These are phyloP conservation scores for Sycophila texana DNA, from an alignment of 2,888 invertebrate genomes.

Conservation along the genomic window DNA sequence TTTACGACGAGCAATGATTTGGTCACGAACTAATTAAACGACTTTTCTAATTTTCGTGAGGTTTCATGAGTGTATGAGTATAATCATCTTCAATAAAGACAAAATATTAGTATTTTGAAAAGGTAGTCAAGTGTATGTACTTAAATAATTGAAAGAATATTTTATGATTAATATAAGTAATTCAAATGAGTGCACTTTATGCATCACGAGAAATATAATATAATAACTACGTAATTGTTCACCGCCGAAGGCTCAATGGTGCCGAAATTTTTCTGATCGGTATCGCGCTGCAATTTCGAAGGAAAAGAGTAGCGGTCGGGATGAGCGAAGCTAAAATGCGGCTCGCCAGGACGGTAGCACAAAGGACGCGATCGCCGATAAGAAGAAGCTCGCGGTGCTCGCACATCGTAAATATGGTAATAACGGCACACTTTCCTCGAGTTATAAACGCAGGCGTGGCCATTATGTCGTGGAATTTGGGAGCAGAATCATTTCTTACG, in stretches of 20 bases:
- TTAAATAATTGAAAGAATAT: neutral
- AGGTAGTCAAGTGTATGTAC: too few species aligned
- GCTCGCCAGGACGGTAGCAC: slow-evolving; percentile 10
- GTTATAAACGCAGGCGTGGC: slow-evolving; percentile 64
- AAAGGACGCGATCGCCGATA: slow-evolving; percentile 25
- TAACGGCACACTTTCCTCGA: slow-evolving; percentile 60
- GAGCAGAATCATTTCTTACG: slow-evolving; percentile 75
- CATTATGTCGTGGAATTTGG: slow-evolving; percentile 66
- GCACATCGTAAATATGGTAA: slow-evolving; percentile 72
- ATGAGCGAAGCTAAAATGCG: neutral
- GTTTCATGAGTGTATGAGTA: too few species aligned
- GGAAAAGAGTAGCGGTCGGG: slow-evolving; percentile 9
- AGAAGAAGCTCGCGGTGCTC: slow-evolving; percentile 56
- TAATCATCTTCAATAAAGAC: too few species aligned
- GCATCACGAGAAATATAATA: neutral
- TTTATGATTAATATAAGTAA: neutral
- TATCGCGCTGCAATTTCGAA: slow-evolving; percentile 1
- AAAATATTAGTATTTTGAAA: too few species aligned
- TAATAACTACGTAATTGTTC: neutral
- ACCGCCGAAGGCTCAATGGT: neutral
- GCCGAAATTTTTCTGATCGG: slow-evolving; percentile 10
- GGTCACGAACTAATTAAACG: too few species aligned
- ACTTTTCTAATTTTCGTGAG: too few species aligned
- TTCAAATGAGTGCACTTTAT: neutral
- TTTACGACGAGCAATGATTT: too few species aligned